Base-by-base conservation (phyloP, 2,797 vertebrate species). In the Serranus cabrilla region DNA sequence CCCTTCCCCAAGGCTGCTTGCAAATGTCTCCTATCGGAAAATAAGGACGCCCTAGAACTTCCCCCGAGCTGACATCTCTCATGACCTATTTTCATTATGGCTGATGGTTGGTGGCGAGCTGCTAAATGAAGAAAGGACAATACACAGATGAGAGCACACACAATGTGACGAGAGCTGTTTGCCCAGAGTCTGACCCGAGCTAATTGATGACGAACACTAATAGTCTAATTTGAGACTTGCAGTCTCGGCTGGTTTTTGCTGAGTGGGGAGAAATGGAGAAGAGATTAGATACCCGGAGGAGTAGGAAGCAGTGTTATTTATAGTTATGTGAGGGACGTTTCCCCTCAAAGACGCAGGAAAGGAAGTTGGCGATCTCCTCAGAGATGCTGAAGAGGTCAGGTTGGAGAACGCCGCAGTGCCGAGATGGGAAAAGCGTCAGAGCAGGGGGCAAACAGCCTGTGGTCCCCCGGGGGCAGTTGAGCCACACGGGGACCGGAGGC, bases 61-160 rank as follows among this genome's bases (percentile, higher is more conserved):
- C 83, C 76, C 79, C 34, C n/a, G 21, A 84, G 82, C 86, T 84
- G 80, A 86, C 87, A 87, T 92, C 87, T 91, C 84, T 80, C 90
- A 84, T 94, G 92, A 94, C 92, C 91, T 75, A 89, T 92, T 93
- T 94, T 86, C 89, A 88, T 88, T 81, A 84, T 68, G 57, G 76
- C 87, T 74, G 84, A 82, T 81, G 85, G 76, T 71, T 77, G 85
- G 89, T 82, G 89, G 80, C 77, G 73, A 52, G 70, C 79, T 67
- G 65, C 61, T 81, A 85, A 88, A 89, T 78, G 52, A 76, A 90
- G 70, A 78, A 69, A 83, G 81, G 66, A 91, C 84, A 87, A 90
- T 84, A 71, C 81, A 75, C 77, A 81, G 68, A 90, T 57, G 69
- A 82, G 58, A 46, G 55, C 45, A 13, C 46, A 23, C 59, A 76